Evolutionary conservation across 2,113 vertebrate species (phyloP).

Genomic region (Taxidea taxus): DNA sequence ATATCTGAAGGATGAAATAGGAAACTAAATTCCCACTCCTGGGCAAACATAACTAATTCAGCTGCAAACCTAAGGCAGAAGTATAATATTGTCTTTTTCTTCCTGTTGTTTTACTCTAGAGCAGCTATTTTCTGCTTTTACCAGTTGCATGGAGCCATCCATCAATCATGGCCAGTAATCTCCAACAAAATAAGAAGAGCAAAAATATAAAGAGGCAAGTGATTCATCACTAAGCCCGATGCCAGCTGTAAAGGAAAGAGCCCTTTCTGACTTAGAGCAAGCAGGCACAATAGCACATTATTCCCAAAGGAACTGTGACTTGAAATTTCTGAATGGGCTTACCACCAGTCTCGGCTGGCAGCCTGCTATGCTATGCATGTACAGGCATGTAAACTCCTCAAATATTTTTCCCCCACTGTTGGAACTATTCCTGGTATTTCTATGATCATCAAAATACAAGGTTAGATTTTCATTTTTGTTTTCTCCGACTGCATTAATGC

Average conservation of each 20-base stretch:
- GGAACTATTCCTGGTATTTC: not conserved
- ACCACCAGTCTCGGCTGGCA: slow-evolving; percentile 72
- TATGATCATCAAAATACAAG: not conserved
- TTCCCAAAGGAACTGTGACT: slow-evolving; percentile 69
- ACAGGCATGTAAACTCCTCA: slow-evolving; percentile 45
- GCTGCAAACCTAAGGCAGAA: slow-evolving; percentile 37
- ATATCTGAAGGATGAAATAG: slow-evolving; percentile 41
- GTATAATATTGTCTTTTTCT: slow-evolving; percentile 58
- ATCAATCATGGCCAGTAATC: slow-evolving; percentile 69
- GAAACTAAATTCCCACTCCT: slow-evolving; percentile 25
- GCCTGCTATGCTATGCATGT: slow-evolving; percentile 58
- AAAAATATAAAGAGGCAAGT: slow-evolving; percentile 72
- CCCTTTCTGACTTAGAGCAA: slow-evolving; percentile 73
- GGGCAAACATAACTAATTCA: slow-evolving; percentile 24
- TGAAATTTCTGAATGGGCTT: slow-evolving; percentile 79
- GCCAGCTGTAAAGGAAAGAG: slow-evolving; percentile 75
- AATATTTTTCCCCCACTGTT: not conserved
- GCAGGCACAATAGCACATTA: slow-evolving; percentile 78
- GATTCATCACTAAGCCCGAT: slow-evolving; percentile 74
- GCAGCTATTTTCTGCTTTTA: slow-evolving; percentile 51
- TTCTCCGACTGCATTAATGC: not conserved
- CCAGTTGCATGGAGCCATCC: slow-evolving; percentile 64
- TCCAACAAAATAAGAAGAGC: slow-evolving; percentile 63
- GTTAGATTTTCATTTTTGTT: slow-evolving; percentile 32
- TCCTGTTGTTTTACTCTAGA: slow-evolving; percentile 52